Evolutionary conservation across 2,113 vertebrate genomes (phyloP).

Genomic region (Sapayoa aenigma): DNA sequence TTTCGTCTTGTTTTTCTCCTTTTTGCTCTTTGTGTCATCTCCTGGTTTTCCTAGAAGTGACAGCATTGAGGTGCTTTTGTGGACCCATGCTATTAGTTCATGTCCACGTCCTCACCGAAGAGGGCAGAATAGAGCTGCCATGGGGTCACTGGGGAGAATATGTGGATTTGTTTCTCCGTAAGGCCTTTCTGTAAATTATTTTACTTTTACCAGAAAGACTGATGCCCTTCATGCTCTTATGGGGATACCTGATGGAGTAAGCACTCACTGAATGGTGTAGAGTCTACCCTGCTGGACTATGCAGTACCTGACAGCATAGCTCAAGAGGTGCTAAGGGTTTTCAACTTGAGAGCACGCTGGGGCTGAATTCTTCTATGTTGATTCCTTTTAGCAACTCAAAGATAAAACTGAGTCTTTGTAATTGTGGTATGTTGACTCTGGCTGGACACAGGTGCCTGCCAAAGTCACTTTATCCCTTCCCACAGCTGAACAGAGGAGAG

Average conservation of each 20-base stretch:
- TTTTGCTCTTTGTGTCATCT: neutral
- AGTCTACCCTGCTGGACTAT: neutral
- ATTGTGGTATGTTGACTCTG: neutral
- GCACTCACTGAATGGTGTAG: neutral
- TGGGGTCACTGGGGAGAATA: no score
- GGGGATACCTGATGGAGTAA: neutral
- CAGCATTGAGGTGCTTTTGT: neutral
- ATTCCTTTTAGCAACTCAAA: neutral
- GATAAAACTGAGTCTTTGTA: neutral
- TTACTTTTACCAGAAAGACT: neutral
- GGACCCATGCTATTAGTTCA: neutral
- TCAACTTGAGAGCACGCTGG: neutral
- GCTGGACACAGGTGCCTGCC: neutral
- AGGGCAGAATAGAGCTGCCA: neutral
- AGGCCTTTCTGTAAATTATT: neutral
- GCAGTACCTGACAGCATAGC: fast-evolving
- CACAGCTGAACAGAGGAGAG: neutral
- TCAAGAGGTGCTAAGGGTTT: neutral
- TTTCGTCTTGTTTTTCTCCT: neutral
- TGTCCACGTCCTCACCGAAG: neutral
- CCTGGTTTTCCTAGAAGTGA: neutral
- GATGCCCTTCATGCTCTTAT: neutral
- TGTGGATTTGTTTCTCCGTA: neutral
- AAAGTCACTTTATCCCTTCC: neutral
- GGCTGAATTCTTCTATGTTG: neutral